phyloP scores from a whole-genome alignment of 2,888 invertebrate species.

The Pammene fasciana region DNA sequence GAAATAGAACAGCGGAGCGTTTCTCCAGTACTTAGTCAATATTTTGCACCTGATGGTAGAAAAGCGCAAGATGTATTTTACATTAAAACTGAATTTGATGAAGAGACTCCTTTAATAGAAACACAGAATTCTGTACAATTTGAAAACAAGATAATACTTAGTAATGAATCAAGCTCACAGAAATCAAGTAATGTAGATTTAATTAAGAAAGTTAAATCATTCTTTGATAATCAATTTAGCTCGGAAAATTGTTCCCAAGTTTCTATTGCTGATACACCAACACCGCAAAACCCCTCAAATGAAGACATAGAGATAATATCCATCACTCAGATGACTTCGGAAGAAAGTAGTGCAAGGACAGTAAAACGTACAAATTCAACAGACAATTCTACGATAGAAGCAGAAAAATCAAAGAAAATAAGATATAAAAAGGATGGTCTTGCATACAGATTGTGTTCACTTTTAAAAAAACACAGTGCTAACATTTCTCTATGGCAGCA shows the following conservation, averaged over 20 bases:
- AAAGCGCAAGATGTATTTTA: not conserved
- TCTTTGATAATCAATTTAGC: conserved; percentile 68
- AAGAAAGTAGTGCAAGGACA: conserved; percentile 44
- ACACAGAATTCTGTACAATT: conserved; percentile 4
- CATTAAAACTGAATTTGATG: conserved; percentile 1
- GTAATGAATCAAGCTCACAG: not conserved
- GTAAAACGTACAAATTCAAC: conserved; percentile 35
- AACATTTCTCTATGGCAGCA: conserved; percentile 81
- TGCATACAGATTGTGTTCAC: conserved; percentile 67
- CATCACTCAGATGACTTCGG: conserved; percentile 51
- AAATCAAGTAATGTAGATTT: conserved; percentile 46
- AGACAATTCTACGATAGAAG: conserved; percentile 44
- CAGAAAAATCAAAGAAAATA: conserved; percentile 57
- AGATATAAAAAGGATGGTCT: conserved; percentile 78
- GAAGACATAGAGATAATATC: conserved; percentile 65
- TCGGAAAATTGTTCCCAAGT: conserved; percentile 62
- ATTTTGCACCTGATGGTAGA: conserved; percentile 25
- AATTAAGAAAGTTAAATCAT: conserved; percentile 61
- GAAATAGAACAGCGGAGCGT: conserved; percentile 21
- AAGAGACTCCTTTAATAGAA: conserved; percentile 2
- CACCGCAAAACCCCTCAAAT: conserved; percentile 58
- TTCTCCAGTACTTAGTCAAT: conserved; percentile 10
- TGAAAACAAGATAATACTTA: conserved; percentile 29
- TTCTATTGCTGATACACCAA: conserved; percentile 64
- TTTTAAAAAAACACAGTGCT: conserved; percentile 75